Conservation (phyloP, 2,888 invertebrate species). For the Marronus borbonicus region DNA sequence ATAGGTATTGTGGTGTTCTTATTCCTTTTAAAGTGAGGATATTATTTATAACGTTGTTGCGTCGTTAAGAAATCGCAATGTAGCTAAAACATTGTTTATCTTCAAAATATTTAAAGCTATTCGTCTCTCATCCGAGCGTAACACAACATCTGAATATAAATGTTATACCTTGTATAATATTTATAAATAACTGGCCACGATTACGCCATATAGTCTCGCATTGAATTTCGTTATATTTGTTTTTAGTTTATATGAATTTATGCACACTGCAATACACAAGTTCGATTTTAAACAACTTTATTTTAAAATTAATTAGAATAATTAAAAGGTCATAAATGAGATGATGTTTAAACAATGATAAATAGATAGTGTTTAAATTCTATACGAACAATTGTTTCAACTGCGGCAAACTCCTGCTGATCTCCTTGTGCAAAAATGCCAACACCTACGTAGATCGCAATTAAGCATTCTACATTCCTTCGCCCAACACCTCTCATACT, state of each 20-base stretch:
- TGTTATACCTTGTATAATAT: slow-evolving; percentile 32
- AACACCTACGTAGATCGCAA: background rate
- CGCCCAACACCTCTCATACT: too few relatives aligned
- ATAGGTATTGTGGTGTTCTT: background rate
- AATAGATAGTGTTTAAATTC: background rate
- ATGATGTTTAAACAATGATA: slow-evolving; percentile 1
- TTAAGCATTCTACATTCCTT: background rate
- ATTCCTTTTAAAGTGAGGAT: background rate
- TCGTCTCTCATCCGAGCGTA: background rate
- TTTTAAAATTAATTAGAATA: too few relatives aligned
- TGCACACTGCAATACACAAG: too few relatives aligned
- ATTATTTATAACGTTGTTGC: background rate
- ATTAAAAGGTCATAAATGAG: background rate
- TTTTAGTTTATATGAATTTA: too few relatives aligned
- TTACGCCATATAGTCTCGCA: slow-evolving; percentile 19
- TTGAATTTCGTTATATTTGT: too few relatives aligned
- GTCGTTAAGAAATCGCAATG: background rate
- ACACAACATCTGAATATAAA: slow-evolving; percentile 31
- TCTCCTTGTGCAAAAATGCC: background rate
- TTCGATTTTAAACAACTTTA: too few relatives aligned
- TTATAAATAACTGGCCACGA: slow-evolving; percentile 32
- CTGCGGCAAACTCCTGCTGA: too few relatives aligned
- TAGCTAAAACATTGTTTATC: background rate
- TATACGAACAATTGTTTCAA: too few relatives aligned
- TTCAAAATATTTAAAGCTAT: slow-evolving; percentile 13